Conservation (phyloP, 2,113 vertebrate species). For the Nannospalax galili region DNA sequence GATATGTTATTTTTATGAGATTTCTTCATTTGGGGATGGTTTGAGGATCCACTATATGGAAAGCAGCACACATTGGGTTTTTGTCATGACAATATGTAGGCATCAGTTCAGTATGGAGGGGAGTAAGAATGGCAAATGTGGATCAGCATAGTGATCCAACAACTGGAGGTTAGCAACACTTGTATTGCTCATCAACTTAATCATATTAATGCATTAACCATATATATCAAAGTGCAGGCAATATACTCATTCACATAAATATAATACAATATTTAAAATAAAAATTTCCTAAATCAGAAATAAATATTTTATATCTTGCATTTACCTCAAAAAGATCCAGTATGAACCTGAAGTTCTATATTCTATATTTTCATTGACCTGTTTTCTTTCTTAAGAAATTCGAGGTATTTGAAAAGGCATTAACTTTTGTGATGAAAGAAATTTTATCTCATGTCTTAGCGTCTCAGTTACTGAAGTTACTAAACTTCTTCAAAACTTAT, state of each 20-base stretch:
- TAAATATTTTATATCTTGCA: background rate
- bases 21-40: conserved; percentile 77
- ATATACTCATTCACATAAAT: too few relatives aligned
- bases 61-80: conserved; percentile 88
- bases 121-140: conserved; percentile 82
- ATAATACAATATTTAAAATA: background rate
- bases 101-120: conserved; percentile 85
- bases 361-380: background rate
- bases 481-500: background rate
- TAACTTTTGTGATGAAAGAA: background rate
- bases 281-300: background rate
- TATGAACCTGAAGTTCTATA: background rate
- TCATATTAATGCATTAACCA: conserved; percentile 88
- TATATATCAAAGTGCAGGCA: conserved; percentile 82
- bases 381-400: background rate
- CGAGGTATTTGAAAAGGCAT: background rate
- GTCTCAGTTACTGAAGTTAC: background rate
- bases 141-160: conserved; percentile 75
- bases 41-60: conserved; percentile 88
- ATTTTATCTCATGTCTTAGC: background rate
- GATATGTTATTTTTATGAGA: conserved; percentile 82
- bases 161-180: conserved; percentile 84
- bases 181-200: conserved; percentile 86
- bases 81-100: conserved; percentile 88
- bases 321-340: background rate